These are phyloP conservation scores for Sarcophaga carnaria DNA, from an alignment of 2,888 invertebrate genomes.

Conservation along the genomic window DNA sequence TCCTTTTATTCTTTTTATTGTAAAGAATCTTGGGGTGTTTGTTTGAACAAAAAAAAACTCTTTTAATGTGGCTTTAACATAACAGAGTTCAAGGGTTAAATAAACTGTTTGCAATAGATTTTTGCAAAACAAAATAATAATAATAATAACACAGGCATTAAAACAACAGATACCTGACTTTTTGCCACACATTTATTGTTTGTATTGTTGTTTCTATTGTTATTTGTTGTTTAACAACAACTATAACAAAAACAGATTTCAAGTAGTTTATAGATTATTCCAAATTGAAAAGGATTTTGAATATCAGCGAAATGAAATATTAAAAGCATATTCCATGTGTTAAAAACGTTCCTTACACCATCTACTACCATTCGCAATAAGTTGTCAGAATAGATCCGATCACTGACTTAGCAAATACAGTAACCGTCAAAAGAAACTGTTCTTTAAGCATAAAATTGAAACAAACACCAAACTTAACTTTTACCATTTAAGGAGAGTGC, in stretches of 20 bases:
- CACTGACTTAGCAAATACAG: no score
- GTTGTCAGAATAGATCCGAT: no score
- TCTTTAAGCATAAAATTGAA: no score
- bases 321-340: no score
- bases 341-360: no score
- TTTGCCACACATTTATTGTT: constrained; percentile 44
- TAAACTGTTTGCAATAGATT: neutral
- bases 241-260: constrained; percentile 38
- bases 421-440: no score
- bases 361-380: no score
- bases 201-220: constrained; percentile 53
- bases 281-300: no score
- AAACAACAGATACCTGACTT: constrained; percentile 62
- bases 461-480: no score
- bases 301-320: no score
- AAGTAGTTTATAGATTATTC: constrained; percentile 24
- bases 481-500: no score
- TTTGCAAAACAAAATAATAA: constrained; percentile 27
- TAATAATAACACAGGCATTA: neutral
- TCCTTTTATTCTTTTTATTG: constrained; percentile 44
- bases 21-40: constrained; percentile 30
- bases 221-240: neutral
- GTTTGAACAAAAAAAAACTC: constrained; percentile 1
- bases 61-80: constrained; percentile 8
- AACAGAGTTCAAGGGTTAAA: constrained; percentile 56